Base-by-base conservation (phyloP, 2,888 invertebrate species). In the Cataglyphis albicans region DNA sequence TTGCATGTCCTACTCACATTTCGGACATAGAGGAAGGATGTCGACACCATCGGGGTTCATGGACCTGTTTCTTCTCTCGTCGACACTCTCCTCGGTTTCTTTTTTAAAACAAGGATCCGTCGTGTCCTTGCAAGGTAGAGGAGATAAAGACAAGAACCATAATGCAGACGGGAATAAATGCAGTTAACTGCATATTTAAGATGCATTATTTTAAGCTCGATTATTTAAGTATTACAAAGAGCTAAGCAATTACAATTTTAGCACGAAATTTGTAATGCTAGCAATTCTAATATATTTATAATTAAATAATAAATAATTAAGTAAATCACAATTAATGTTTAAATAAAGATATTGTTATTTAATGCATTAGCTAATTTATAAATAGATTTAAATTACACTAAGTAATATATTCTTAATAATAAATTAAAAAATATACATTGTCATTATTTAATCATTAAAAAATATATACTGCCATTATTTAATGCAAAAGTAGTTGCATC, bases 91-190 rank as follows among this genome's bases (percentile, higher is more conserved):
- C 29, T 38, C 15, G 10, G 38, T 63, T 55, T 52, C 52, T 82
- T 76, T 76, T 73, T 72, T 78, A 85, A 85, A 90, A 87, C 88
- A 88, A 85, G 88, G 83, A 83, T 59, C 84, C 52, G 1, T 84
- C 83, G 91, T 93, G 93, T 93, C 93, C 93, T 93, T 93, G 93
- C 92, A 91, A 92, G 91, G 90, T 92, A 89, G 90, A 91, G 88
- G 86, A 41, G 74, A 76, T 68, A 83, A 82, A 78, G 78, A 55
- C 55, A 65, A 35, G 35, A 6, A 35, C 35, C 35, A 35, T 35
- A 35, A 65, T 44, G 57, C 21, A 74, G 67, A 74, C 48, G 63
- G 73, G 73, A 61, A 52, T 15, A 61, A 64, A 63, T 48, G 61
- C 63, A 74, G 68, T 74, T 59, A n/a, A n/a, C 25, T 75, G 64